Evolutionary conservation across 2,888 invertebrate genomes (phyloP).

Genomic region (Drosophila seclusa): DNA sequence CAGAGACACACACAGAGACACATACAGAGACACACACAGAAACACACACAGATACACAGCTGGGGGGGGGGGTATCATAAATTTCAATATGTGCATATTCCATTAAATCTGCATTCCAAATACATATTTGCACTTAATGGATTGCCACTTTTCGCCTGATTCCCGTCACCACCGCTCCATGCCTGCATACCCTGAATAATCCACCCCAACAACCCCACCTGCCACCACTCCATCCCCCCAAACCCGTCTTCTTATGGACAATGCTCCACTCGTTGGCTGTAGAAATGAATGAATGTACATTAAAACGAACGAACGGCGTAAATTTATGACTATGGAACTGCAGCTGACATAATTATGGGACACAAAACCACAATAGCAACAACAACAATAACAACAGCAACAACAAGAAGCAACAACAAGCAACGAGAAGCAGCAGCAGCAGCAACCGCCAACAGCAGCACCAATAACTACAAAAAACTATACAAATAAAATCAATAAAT

Average conservation of each 20-base stretch:
- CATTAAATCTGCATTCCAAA: slow-evolving; percentile 64
- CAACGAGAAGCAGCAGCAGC: slow-evolving; percentile 19
- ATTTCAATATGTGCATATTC: slow-evolving; percentile 60
- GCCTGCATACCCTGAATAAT: background rate
- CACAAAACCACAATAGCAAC: slow-evolving; percentile 64
- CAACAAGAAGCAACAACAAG: slow-evolving; percentile 11
- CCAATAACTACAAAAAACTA: slow-evolving; percentile 20
- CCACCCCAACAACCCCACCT: background rate
- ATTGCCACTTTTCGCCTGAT: slow-evolving; percentile 27
- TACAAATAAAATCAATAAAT: slow-evolving; percentile 76
- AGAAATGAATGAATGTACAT: slow-evolving; percentile 48
- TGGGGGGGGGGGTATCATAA: slow-evolving; percentile 44
- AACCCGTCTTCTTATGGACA: background rate
- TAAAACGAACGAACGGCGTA: slow-evolving; percentile 51
- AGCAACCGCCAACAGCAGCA: slow-evolving; percentile 9
- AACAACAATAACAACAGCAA: slow-evolving; percentile 35
- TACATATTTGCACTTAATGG: slow-evolving; percentile 60
- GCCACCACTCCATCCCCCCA: background rate
- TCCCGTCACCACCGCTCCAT: background rate
- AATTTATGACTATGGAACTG: slow-evolving; percentile 79
- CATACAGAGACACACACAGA: background rate
- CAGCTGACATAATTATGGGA: slow-evolving; percentile 78
- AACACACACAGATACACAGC: background rate
- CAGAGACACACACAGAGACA: background rate
- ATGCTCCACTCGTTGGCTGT: slow-evolving; percentile 1